phyloP scores from a whole-genome alignment of 2,888 invertebrate species.

The Ceriagrion tenellum region DNA sequence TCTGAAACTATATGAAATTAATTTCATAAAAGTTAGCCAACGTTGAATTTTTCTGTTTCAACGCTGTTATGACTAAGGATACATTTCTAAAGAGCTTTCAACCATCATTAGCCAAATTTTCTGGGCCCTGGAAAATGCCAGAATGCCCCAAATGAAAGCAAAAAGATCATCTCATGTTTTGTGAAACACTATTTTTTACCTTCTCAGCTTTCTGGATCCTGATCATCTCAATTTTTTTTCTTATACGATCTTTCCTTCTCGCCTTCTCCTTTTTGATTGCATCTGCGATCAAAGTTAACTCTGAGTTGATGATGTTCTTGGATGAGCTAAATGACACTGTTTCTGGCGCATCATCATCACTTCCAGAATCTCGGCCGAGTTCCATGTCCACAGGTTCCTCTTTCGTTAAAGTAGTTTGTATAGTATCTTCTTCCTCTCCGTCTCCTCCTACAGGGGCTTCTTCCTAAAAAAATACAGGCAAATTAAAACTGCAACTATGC shows the following conservation, averaged over 20 bases:
- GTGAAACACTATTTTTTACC: not conserved
- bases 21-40: too few relatives aligned
- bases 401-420: not conserved
- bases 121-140: too few relatives aligned
- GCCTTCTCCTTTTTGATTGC: conserved; percentile 47
- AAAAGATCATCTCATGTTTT: too few relatives aligned
- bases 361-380: not conserved
- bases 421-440: not conserved
- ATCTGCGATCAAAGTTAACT: not conserved
- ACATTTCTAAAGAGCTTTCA: too few relatives aligned
- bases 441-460: too few relatives aligned
- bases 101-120: too few relatives aligned
- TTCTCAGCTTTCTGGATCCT: conserved; percentile 41
- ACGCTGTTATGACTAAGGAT: too few relatives aligned
- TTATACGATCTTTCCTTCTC: not conserved
- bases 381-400: not conserved
- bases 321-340: conserved; percentile 18
- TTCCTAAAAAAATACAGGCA: too few relatives aligned
- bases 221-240: conserved; percentile 55
- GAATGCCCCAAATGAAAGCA: too few relatives aligned
- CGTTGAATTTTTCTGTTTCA: too few relatives aligned
- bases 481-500: too few relatives aligned
- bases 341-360: conserved; percentile 33
- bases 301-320: not conserved
- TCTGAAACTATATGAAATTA: too few relatives aligned